Percentiles rank a stretch among this genome's conserved stretches.
These are phyloP conservation scores for Sepioteuthis lessoniana DNA, from an alignment of 2,888 invertebrate species.

Conservation along the genomic window DNA sequence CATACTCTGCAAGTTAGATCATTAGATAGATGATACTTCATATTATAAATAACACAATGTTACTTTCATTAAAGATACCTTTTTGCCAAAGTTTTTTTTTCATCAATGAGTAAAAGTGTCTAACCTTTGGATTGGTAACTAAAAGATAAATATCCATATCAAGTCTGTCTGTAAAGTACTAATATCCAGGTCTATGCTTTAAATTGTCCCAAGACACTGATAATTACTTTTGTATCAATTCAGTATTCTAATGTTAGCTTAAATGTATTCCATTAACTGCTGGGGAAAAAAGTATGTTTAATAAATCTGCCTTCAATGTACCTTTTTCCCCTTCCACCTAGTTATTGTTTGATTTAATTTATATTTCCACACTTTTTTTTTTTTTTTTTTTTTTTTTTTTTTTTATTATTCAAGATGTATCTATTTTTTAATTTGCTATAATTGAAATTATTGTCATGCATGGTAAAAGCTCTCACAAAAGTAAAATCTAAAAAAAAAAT, in stretches of 20 bases:
- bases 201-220: neutral
- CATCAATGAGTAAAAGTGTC: too few species aligned
- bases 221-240: neutral
- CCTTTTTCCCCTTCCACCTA: neutral
- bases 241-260: neutral
- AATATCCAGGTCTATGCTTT: neutral
- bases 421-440: constrained; percentile 2
- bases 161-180: neutral
- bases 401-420: too few species aligned
- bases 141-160: too few species aligned
- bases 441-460: constrained; percentile 14
- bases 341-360: neutral
- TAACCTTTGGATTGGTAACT: too few species aligned
- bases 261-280: neutral
- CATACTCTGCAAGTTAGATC: too few species aligned
- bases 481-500: neutral
- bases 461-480: neutral
- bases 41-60: too few species aligned
- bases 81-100: too few species aligned
- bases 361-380: neutral
- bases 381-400: neutral
- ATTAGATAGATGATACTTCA: too few species aligned
- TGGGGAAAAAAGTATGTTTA: neutral
- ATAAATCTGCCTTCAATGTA: neutral
- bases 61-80: too few species aligned